Percentiles rank a stretch among this genome's conserved stretches.
phyloP scores from a whole-genome alignment of 2,888 invertebrate genomes.

The Eristalinus aeneus region DNA sequence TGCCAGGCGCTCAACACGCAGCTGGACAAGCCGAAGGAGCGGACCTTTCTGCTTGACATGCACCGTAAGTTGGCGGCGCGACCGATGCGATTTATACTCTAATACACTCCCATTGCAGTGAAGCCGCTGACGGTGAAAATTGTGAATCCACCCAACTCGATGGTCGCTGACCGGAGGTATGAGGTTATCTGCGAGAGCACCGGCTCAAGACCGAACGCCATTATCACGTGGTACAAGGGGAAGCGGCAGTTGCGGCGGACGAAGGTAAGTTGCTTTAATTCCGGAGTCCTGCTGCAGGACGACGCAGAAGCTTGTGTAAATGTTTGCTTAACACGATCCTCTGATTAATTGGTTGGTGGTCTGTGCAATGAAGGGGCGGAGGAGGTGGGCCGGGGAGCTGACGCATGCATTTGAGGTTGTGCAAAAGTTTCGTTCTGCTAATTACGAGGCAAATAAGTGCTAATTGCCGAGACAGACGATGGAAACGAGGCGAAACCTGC shows the following conservation, averaged over 20 bases:
- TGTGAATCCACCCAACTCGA: constrained; percentile 85
- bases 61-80: constrained; percentile 85
- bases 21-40: constrained; percentile 89
- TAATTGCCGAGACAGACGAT: background rate
- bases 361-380: background rate
- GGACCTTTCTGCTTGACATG: constrained; percentile 88
- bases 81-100: background rate
- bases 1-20: constrained; percentile 94
- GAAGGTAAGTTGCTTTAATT: constrained; percentile 82
- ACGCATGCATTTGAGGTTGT: background rate
- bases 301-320: background rate
- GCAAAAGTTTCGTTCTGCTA: background rate
- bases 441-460: constrained; percentile 8
- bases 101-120: constrained; percentile 82
- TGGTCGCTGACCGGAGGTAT: constrained; percentile 91
- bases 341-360: constrained; percentile 3
- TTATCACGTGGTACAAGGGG: constrained; percentile 95
- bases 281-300: background rate
- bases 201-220: constrained; percentile 92
- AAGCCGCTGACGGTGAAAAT: constrained; percentile 91
- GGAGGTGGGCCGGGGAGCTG: background rate
- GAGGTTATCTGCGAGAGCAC: constrained; percentile 92
- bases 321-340: background rate
- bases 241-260: constrained; percentile 90
- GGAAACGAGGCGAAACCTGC: constrained; percentile 7